phyloP scores from a whole-genome alignment of 2,797 vertebrate genomes.

The Macrochelys suwanniensis region DNA sequence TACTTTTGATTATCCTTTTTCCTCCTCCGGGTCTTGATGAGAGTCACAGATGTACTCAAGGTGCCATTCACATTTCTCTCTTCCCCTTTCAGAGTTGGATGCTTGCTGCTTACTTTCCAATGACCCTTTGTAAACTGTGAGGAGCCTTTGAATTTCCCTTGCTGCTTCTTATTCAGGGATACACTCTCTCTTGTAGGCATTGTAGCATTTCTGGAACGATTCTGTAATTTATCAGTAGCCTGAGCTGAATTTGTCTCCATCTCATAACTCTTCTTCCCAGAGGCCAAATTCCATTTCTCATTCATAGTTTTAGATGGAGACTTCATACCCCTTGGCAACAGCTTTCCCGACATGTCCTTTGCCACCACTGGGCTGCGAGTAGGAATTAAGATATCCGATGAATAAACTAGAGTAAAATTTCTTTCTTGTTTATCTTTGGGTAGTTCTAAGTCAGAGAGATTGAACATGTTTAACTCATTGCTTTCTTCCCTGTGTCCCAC shows the following conservation, averaged over 20 bases:
- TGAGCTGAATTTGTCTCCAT: constrained; percentile 46
- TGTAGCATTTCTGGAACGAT: constrained; percentile 48
- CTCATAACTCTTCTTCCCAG: constrained; percentile 70
- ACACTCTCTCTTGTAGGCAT: neutral
- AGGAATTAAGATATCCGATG: neutral
- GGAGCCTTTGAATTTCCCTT: neutral
- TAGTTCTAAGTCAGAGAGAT: constrained; percentile 3
- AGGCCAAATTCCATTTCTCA: constrained; percentile 74
- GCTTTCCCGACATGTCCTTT: constrained; percentile 53
- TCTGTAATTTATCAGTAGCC: constrained; percentile 15
- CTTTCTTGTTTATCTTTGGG: constrained; percentile 5
- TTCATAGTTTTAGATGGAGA: constrained; percentile 60
- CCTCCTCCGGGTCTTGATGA: constrained; percentile 74
- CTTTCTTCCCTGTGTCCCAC: neutral
- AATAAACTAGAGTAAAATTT: constrained; percentile 9
- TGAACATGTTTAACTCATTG: neutral
- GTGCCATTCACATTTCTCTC: constrained; percentile 14
- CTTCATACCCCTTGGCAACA: constrained; percentile 13
- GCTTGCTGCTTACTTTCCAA: neutral
- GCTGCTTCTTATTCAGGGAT: constrained; percentile 1
- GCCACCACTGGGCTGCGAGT: constrained; percentile 19
- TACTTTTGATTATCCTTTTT: constrained; percentile 53
- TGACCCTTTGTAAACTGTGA: neutral
- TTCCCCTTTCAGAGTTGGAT: constrained; percentile 25
- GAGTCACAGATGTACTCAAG: constrained; percentile 20